phyloP scores from a whole-genome alignment of 1,140 invertebrate species.

The Stenopsyche tienmushanensis region DNA sequence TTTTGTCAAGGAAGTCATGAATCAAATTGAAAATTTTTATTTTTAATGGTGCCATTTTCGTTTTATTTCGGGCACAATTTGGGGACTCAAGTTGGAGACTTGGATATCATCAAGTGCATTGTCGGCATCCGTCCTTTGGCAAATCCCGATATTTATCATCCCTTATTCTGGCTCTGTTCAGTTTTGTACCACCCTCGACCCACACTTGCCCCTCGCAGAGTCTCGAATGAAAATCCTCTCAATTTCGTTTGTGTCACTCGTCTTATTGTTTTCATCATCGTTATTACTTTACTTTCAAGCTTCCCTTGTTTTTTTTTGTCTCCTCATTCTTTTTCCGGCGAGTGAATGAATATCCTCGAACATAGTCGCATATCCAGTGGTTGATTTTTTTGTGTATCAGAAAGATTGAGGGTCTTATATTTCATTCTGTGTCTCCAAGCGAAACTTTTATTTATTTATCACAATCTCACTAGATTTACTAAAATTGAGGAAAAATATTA shows the following conservation, averaged over 20 bases:
- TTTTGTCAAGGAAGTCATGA: too few relatives aligned
- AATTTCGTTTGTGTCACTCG: conserved; percentile 36
- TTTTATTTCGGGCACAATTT: too few relatives aligned
- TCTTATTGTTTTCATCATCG: conserved; percentile 38
- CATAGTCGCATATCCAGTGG: neutral
- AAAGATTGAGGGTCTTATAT: too few relatives aligned
- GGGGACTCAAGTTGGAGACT: neutral
- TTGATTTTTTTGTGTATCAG: neutral
- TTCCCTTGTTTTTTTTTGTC: neutral
- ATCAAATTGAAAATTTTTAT: too few relatives aligned
- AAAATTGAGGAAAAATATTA: too few relatives aligned
- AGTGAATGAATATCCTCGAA: neutral
- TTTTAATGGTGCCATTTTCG: too few relatives aligned
- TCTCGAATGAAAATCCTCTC: conserved; percentile 20
- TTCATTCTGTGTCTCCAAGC: too few relatives aligned
- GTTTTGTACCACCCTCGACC: neutral
- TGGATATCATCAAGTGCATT: conserved; percentile 3
- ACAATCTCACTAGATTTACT: too few relatives aligned
- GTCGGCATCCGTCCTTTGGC: neutral
- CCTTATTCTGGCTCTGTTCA: neutral
- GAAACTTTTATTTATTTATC: too few relatives aligned
- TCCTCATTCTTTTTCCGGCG: neutral
- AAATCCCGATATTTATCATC: neutral
- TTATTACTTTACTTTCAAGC: conserved; percentile 33
- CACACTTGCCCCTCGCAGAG: neutral